Conservation (phyloP, 2,888 invertebrate species). For the Cyclophora albipunctata region DNA sequence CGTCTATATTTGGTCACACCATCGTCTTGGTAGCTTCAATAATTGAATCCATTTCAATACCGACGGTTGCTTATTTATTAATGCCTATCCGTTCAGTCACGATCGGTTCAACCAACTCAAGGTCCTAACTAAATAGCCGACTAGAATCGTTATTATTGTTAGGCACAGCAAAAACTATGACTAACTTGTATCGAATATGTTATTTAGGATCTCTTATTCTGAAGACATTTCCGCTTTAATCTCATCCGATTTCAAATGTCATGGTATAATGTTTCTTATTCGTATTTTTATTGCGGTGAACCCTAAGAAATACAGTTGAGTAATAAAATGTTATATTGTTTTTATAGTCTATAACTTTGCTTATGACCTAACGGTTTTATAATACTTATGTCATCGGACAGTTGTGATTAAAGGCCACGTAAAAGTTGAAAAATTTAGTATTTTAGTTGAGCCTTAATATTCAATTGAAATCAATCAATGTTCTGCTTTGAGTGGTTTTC, state of each 20-base stretch:
- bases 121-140: slow-evolving; percentile 43
- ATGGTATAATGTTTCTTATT: no score
- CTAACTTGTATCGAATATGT: not conserved
- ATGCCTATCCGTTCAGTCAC: slow-evolving; percentile 45
- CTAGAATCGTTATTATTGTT: slow-evolving; percentile 43
- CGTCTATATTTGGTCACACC: slow-evolving; percentile 28
- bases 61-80: slow-evolving; percentile 33
- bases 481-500: slow-evolving; percentile 28
- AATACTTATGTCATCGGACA: no score
- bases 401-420: no score
- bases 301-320: no score
- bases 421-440: no score
- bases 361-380: no score
- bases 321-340: no score
- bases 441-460: not conserved
- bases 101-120: slow-evolving; percentile 38
- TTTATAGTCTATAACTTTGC: no score
- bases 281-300: no score
- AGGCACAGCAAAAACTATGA: not conserved
- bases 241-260: no score
- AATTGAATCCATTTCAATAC: slow-evolving; percentile 44
- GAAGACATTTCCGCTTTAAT: no score
- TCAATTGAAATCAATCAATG: slow-evolving; percentile 24
- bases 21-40: slow-evolving; percentile 35
- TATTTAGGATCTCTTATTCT: no score